Base-by-base conservation (phyloP, 2,797 vertebrate genomes). In the Rallus crepitans region DNA sequence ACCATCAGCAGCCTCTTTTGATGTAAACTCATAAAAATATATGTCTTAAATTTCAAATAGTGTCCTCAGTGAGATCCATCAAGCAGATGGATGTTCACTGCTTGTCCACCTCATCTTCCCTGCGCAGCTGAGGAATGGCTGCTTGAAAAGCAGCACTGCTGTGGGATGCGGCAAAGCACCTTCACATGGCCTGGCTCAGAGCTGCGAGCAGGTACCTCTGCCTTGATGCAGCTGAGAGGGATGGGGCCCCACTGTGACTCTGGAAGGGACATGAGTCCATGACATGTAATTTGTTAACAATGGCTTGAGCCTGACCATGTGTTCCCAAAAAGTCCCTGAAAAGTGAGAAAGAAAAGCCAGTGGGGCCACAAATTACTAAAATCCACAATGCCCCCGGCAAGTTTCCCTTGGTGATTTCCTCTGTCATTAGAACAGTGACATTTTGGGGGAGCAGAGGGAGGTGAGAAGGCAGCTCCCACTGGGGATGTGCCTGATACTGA, bases 401-500 rank as follows among this genome's bases (percentile, higher is more conserved):
- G 12, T 31, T 90, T 95, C 87, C 16, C 31, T 82, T 90, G 2
- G 1, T 64, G 57, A 57, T 90, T 70, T 84, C 70, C 52, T 90
- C 78, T 85, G 45, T 52, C 86, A 72, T 79, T 93, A 89, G 23
- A 85, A 5, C 63, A 45, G 81, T 85, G 91, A 87, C 81, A 87
- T 90, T 97, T 66, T 89, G 45, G 60, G 71, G 56, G 53, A 92
- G 73, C 45, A 89, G 75, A 82, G 83, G 68, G 68, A 87, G 66
- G 64, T 93, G 81, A 89, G 63, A 77, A 94, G 90, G 78, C 66
- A 93, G 59, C 19, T 93, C 68, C 83, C 70, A 89, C 31, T n/a
- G 40, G 82, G 60, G 75, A 82, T 56, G 56, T 59, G 71, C 53
- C 56, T 70, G 90, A 90, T 92, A 82, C 33, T 7, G 60, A 93